Evolutionary conservation across 2,113 vertebrate genomes (phyloP).

Genomic region (Cyanoramphus novaezelandiae): DNA sequence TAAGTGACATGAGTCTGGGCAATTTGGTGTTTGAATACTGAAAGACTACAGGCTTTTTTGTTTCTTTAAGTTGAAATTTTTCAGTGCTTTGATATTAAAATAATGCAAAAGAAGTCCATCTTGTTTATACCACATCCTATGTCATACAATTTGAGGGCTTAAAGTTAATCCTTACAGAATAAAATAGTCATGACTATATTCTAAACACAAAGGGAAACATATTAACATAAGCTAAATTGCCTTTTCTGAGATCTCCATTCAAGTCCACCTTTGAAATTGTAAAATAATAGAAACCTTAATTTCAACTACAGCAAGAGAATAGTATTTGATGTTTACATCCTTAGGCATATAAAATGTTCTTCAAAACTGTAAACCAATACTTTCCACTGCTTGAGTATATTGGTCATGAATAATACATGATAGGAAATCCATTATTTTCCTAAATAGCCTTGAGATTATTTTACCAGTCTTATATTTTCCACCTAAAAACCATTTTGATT

Average conservation of each 20-base stretch:
- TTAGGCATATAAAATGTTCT: not conserved
- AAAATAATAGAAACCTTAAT: not conserved
- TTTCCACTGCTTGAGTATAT: not conserved
- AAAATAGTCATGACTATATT: not conserved
- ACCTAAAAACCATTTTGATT: not conserved
- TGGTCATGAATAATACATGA: not conserved
- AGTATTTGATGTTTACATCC: not conserved
- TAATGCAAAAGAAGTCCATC: not conserved
- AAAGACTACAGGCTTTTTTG: not conserved
- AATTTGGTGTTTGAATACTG: not conserved
- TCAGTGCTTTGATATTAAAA: not conserved
- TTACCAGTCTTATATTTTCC: not conserved
- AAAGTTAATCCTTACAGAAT: not conserved
- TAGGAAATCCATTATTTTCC: not conserved
- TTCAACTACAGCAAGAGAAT: not conserved
- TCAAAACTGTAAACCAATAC: not conserved
- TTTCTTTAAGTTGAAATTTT: not conserved
- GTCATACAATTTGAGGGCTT: not conserved
- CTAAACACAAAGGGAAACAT: not conserved
- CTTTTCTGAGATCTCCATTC: not conserved
- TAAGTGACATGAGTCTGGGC: not conserved
- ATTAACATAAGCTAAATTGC: not conserved
- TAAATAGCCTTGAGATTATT: not conserved
- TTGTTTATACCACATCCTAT: not conserved
- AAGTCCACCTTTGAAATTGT: not conserved